Percentiles rank a stretch among this genome's conserved stretches.
These are phyloP conservation scores for Xestia rhomboidea DNA, from an alignment of 2,888 invertebrate genomes.

Conservation along the genomic window DNA sequence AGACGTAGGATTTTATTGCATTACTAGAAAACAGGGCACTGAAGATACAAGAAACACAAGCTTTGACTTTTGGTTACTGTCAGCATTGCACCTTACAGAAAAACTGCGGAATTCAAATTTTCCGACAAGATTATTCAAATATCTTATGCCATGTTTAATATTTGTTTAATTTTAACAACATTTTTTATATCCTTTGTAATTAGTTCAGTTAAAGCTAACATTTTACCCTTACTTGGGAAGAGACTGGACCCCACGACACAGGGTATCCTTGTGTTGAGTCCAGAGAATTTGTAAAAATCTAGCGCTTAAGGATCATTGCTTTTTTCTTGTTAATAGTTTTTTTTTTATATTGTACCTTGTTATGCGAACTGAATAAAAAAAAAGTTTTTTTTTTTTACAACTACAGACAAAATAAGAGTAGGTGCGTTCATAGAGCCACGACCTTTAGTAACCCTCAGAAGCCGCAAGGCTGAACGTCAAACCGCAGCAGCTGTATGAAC, in stretches of 20 bases:
- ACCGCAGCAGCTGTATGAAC: slow-evolving; percentile 20
- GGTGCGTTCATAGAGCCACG: slow-evolving; percentile 19
- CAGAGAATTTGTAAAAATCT: too few relatives aligned
- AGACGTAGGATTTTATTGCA: neutral
- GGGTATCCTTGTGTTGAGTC: too few relatives aligned
- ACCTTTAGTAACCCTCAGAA: slow-evolving; percentile 18
- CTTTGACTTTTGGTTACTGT: neutral
- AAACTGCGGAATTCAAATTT: neutral
- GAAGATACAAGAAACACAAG: neutral
- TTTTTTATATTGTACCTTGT: too few relatives aligned
- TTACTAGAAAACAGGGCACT: too few relatives aligned
- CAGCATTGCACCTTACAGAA: neutral
- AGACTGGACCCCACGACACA: too few relatives aligned
- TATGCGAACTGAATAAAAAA: too few relatives aligned
- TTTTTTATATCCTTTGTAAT: too few relatives aligned
- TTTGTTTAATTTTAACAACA: slow-evolving; percentile 27
- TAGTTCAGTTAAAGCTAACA: too few relatives aligned
- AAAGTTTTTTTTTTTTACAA: too few relatives aligned
- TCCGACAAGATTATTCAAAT: neutral
- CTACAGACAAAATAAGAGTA: slow-evolving; percentile 11
- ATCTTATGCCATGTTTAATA: neutral
- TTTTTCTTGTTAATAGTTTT: too few relatives aligned
- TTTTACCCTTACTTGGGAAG: too few relatives aligned
- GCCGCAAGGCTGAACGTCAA: slow-evolving; percentile 24
- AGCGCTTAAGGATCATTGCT: too few relatives aligned